Percentiles rank a stretch among this genome's conserved stretches.
phyloP scores from a whole-genome alignment of 2,113 vertebrate species.

The Mesoclemmys tuberculata region DNA sequence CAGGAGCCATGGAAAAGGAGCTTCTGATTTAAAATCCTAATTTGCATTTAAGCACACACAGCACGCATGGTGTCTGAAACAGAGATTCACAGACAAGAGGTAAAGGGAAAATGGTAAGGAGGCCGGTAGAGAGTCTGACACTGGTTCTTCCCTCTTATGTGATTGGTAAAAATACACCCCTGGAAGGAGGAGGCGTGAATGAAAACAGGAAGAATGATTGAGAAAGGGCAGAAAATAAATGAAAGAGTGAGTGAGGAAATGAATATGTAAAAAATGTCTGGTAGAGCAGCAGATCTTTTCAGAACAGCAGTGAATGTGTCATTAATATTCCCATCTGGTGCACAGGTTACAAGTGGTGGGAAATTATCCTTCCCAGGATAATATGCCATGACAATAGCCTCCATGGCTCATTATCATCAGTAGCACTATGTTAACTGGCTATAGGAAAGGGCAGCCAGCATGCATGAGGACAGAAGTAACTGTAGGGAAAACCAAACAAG shows the following conservation, averaged over 20 bases:
- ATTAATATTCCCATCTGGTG: neutral
- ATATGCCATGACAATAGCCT: neutral
- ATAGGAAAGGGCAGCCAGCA: neutral
- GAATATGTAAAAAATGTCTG: neutral
- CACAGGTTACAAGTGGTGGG: neutral
- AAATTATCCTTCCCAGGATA: neutral
- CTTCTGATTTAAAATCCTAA: neutral
- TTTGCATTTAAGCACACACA: neutral
- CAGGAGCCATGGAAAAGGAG: neutral
- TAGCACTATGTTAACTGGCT: rapidly evolving
- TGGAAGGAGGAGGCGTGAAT: neutral
- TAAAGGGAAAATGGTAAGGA: neutral
- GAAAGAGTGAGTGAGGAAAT: neutral
- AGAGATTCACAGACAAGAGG: neutral
- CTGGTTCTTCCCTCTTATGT: neutral
- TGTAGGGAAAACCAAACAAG: neutral
- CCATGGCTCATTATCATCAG: neutral
- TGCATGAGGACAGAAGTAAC: neutral
- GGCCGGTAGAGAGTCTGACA: neutral
- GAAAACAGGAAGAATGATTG: neutral
- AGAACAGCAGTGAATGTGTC: neutral
- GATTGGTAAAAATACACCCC: neutral
- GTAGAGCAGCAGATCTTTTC: neutral
- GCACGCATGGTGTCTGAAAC: neutral
- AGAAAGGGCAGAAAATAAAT: neutral